Evolutionary conservation across 2,113 vertebrate genomes (phyloP).

Genomic region (Pterocles gutturalis): DNA sequence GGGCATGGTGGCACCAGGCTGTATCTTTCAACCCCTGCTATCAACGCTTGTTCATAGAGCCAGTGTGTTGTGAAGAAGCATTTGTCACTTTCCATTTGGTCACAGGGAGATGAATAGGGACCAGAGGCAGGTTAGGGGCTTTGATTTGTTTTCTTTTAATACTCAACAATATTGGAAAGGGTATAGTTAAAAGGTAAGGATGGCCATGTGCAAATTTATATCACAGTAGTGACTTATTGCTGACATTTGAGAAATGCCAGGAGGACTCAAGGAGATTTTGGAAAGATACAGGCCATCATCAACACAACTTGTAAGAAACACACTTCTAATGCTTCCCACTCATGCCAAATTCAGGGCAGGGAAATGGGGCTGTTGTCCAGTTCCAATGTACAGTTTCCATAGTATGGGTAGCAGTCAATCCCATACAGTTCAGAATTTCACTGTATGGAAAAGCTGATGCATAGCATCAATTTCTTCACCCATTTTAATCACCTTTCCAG

Average conservation of each 20-base stretch:
- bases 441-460: not conserved
- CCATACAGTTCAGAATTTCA: not conserved
- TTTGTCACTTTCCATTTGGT: slow-evolving; percentile 70
- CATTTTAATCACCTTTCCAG: not conserved
- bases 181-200: not conserved
- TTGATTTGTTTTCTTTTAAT: slow-evolving; percentile 26
- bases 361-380: not conserved
- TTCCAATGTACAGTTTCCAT: not conserved
- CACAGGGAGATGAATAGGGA: slow-evolving; percentile 56
- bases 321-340: not conserved
- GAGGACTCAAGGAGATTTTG: not conserved
- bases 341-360: not conserved
- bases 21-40: slow-evolving; percentile 73
- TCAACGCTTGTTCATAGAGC: slow-evolving; percentile 63
- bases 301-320: not conserved
- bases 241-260: slow-evolving; percentile 34
- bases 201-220: slow-evolving; percentile 5
- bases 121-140: not conserved
- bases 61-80: slow-evolving; percentile 37
- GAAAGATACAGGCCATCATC: not conserved
- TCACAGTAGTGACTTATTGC: not conserved
- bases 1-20: slow-evolving; percentile 73
- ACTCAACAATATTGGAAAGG: slow-evolving; percentile 32
- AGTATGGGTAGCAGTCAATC: not conserved
- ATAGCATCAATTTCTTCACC: not conserved